phyloP scores from a whole-genome alignment of 1,140 invertebrate genomes.

The Apolygus lucorum region DNA sequence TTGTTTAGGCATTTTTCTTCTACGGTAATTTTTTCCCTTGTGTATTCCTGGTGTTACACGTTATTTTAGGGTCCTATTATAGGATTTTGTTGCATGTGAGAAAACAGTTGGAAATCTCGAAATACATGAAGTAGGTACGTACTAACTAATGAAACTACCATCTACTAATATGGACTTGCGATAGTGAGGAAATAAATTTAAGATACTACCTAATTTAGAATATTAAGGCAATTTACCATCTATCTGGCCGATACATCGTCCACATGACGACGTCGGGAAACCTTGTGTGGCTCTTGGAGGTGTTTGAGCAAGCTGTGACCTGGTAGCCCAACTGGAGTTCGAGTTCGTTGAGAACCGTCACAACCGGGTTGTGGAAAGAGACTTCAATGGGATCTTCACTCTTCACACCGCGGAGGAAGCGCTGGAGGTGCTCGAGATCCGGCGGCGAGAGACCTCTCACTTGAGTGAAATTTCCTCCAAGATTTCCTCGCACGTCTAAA shows the following conservation, averaged over 20 bases:
- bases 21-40: no score
- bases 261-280: conserved; percentile 26
- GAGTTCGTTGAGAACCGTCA: conserved; percentile 34
- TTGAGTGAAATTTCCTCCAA: conserved; percentile 33
- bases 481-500: conserved; percentile 32
- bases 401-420: conserved; percentile 26
- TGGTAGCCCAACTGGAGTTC: conserved; percentile 33
- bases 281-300: background rate
- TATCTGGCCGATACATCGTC: conserved; percentile 17
- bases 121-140: no score
- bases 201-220: no score
- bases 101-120: no score
- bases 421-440: conserved; percentile 27
- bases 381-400: conserved; percentile 32
- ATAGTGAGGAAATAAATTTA: no score
- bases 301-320: conserved; percentile 31
- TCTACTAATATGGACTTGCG: no score
- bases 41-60: no score
- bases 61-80: no score
- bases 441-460: conserved; percentile 31
- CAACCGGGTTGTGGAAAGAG: conserved; percentile 32
- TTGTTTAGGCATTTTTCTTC: no score
- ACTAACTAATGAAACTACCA: no score
- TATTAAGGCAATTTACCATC: background rate
- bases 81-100: no score